Evolutionary conservation across 2,797 vertebrate genomes (phyloP).

Genomic region (Lepilemur ruficaudatus): DNA sequence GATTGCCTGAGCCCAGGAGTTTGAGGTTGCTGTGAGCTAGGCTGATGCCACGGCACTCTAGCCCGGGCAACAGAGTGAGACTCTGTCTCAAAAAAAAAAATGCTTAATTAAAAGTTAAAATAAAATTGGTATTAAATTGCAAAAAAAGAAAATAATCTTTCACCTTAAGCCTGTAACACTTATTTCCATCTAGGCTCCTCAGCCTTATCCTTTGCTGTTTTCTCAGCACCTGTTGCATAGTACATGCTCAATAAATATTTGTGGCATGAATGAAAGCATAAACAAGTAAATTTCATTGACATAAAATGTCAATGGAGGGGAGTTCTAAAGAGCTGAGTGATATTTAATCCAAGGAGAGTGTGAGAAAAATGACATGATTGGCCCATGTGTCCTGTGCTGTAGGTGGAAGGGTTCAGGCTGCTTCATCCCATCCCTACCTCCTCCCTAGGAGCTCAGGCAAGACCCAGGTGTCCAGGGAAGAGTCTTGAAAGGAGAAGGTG

Average conservation of each 20-base stretch:
- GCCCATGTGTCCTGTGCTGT: rapidly evolving
- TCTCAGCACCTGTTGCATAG: background rate
- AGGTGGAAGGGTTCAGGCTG: background rate
- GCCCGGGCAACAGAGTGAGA: too few relatives aligned
- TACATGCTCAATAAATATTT: background rate
- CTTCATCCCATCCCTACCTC: background rate
- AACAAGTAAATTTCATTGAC: background rate
- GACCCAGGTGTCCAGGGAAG: background rate
- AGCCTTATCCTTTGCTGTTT: background rate
- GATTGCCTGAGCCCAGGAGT: too few relatives aligned
- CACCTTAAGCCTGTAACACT: background rate
- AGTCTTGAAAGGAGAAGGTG: background rate
- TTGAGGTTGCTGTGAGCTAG: too few relatives aligned
- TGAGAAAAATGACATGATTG: background rate
- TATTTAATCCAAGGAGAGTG: background rate
- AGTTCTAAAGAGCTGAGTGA: background rate
- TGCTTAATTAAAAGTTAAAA: slow-evolving; percentile 46
- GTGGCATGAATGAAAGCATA: background rate
- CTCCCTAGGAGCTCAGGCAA: background rate
- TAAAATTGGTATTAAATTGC: background rate
- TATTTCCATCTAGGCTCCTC: background rate
- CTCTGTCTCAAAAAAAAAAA: background rate
- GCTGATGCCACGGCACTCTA: too few relatives aligned
- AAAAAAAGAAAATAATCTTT: background rate
- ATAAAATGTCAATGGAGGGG: background rate